phyloP scores from a whole-genome alignment of 2,797 vertebrate species.

The Loris lydekkerianus region DNA sequence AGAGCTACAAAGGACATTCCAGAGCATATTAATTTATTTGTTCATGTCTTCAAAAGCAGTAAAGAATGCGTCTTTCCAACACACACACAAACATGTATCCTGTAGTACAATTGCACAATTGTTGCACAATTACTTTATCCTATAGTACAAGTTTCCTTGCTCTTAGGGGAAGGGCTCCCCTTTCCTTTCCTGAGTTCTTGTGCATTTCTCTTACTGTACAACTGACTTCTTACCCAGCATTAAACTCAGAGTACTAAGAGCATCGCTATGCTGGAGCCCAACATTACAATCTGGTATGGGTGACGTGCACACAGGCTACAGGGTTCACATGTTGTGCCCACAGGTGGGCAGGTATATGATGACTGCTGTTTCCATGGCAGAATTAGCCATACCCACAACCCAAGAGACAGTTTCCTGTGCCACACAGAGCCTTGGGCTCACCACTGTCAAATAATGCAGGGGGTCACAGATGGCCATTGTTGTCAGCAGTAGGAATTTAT shows the following conservation, averaged over 20 bases:
- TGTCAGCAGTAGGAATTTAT: background rate
- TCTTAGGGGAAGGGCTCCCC: background rate
- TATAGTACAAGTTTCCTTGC: background rate
- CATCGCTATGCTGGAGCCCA: background rate
- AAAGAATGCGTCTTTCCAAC: background rate
- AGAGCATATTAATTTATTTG: background rate
- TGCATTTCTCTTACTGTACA: background rate
- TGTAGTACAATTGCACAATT: no score
- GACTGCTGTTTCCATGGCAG: background rate
- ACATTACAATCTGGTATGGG: background rate
- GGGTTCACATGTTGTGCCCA: slow-evolving; percentile 54
- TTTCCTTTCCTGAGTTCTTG: background rate
- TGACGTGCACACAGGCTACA: background rate
- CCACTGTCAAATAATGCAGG: background rate
- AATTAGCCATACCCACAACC: background rate
- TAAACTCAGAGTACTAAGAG: background rate
- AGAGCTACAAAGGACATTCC: slow-evolving; percentile 15
- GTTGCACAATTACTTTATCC: background rate
- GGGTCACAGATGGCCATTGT: background rate
- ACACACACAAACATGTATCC: background rate
- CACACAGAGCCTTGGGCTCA: background rate
- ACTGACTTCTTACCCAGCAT: background rate
- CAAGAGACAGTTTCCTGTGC: background rate
- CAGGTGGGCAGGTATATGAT: slow-evolving; percentile 31
- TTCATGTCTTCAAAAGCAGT: slow-evolving; percentile 31